Base-by-base conservation (phyloP, 2,113 vertebrate species). In the Australoheros scitulus region DNA sequence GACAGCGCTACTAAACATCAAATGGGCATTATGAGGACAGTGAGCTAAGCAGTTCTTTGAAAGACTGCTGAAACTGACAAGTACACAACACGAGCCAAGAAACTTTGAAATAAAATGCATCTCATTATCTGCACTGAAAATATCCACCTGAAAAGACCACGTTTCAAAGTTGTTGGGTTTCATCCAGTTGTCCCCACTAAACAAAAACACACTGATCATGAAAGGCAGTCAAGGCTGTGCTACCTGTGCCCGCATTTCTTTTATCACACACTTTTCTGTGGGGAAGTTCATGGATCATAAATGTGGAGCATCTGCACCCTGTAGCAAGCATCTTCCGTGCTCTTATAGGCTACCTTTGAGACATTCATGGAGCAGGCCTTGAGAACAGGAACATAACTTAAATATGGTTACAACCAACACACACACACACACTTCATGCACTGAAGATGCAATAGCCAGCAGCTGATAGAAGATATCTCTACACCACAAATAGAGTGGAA, bases 281-380 rank as follows among this genome's bases (percentile, higher is more conserved):
- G 82, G 76, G 76, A 88, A 90, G 83, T 88, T 90, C 80, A 90
- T 59, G 80, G 86, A 83, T 91, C 86, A 80, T 80, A 87, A 91
- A 92, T 84, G 83, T 64, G 74, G 17, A 88, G 74, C 76, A 13
- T 80, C 75, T 91, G 79, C 84, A 90, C 38, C 74, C 87, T 26
- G 61, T 38, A 85, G 80, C 36, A 4, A 41, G 41, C 70, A 68
- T 50, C 38, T 5, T 83, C 84, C 80, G 58, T 81, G 88, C 75
- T 76, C 75, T 60, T 74, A 87, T 60, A 81, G 75, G 64, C 61
- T 87, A 83, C 84, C 89, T 76, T 52, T 34, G 76, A 88, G 86
- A 47, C 61, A 82, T 85, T 84, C 81, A 36, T 85, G 77, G 61
- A 83, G 47, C 47, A 84, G 74, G 81, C 82, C 89, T 79, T 84